These are phyloP conservation scores for Nothobranchius furzeri DNA, from an alignment of 2,113 vertebrate species.

Conservation along the genomic window DNA sequence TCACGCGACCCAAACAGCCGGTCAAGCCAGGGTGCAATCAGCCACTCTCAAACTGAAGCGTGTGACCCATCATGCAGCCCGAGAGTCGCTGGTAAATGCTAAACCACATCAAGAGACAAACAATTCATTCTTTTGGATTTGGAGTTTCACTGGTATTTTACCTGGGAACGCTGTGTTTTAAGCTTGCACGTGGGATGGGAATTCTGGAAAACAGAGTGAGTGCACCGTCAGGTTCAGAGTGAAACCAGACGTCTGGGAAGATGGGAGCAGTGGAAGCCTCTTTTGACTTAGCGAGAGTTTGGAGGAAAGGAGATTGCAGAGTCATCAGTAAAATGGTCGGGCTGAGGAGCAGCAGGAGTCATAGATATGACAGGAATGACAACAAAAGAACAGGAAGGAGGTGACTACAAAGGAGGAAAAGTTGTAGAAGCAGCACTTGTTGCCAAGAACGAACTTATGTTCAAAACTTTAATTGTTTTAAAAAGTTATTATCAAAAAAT, in stretches of 20 bases:
- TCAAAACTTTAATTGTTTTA: too few relatives aligned
- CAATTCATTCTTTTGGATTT: not conserved
- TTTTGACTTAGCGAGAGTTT: conserved; percentile 18
- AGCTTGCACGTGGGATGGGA: not conserved
- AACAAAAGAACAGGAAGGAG: too few relatives aligned
- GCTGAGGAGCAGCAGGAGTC: conserved; percentile 42
- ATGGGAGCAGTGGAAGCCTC: conserved; percentile 45
- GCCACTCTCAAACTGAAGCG: not conserved
- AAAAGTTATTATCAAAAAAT: too few relatives aligned
- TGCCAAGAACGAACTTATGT: too few relatives aligned
- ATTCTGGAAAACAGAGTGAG: not conserved
- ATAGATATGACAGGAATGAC: conserved; percentile 1
- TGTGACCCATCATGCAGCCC: conserved; percentile 1
- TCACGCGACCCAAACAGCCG: conserved; percentile 19
- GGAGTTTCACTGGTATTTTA: not conserved
- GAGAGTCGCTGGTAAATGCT: conserved; percentile 5
- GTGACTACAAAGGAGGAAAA: not conserved
- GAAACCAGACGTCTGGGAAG: conserved; percentile 49
- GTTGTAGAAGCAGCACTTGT: not conserved
- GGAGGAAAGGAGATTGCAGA: conserved; percentile 27
- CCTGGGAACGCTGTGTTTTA: not conserved
- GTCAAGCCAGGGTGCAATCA: conserved; percentile 25
- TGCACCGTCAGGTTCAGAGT: conserved; percentile 32
- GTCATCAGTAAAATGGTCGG: conserved; percentile 11
- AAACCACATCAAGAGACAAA: not conserved